Base-by-base conservation (phyloP, 2,113 vertebrate species). In the Illadopsis cleaveri region DNA sequence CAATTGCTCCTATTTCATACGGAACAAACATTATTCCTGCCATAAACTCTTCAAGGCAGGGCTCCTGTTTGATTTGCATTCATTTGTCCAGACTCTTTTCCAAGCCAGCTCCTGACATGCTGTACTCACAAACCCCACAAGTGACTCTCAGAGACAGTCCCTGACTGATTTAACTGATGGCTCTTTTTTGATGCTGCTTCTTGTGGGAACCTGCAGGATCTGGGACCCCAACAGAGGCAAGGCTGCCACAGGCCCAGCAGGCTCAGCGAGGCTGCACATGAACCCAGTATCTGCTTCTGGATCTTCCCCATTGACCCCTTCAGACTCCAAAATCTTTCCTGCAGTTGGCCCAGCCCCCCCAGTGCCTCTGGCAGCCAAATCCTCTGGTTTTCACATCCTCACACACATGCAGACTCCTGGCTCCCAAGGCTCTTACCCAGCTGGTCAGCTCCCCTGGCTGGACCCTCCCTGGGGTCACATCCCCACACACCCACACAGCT, bases 181-280 rank as follows among this genome's bases (percentile, higher is more conserved):
- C 16, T 37, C 30, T 77, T 28, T 62, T 31, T 51, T 45, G 25
- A 3, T 7, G 3, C 19, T 71, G 66, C 5, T 6, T 42, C 56
- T 80, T 0, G 0, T 9, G 51, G 27, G 25, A 17, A 50, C 19
- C 11, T 47, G 40, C 51, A 56, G 25, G 38, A 28, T 21, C 6
- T 45, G 40, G 21, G 6, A 30, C 6, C 27, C 15, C 66, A 56
- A 2, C 8, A 45, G 12, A 45, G 48, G 44, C 28, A 40, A 45
- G 19, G 24, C 13, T 58, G 64, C 47, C 15, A 2, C 23, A 58
- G 37, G 10, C 42, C n/a, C 37, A 77, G 2, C 33, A 23, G 28
- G 23, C 19, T 38, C 22, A 82, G 21, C 16, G 42, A 42, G 42
- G 50, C n/a, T 77, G 28, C 35, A n/a, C 8, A 8, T 33, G 18